Evolutionary conservation across 2,113 vertebrate species (phyloP), one percentile per base, ranked within the genome.

Genomic region (Taxidea taxus): DNA sequence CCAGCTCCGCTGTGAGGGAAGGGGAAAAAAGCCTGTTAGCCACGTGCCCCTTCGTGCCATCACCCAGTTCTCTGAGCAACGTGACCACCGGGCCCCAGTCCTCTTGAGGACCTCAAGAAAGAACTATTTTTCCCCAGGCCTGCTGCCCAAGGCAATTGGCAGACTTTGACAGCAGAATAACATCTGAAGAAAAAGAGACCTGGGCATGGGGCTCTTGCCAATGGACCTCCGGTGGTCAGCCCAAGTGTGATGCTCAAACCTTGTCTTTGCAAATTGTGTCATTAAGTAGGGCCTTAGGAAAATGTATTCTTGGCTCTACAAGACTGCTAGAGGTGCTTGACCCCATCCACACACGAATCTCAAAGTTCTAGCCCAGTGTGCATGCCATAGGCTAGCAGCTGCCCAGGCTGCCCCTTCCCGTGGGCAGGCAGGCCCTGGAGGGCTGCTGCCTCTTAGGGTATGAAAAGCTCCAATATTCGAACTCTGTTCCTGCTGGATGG

Each of bases 1-100:
- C 99, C 99, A 99, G 99, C 99, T 99, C 99, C 99, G 99, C 99
- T 99, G 98, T 51, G 94, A 98, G 84, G 47, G n/a, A 80, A 87
- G 25, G 39, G 66, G 70, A 84, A 31, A 54, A 54, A 18, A 84
- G 6, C 0, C 0, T 0, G 6, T 97, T 44, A 97, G 60, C 72
- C 13, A 39, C 12, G 1, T 2, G 64, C 3, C 51, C 44, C 25
- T 9, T 21, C 1, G 34, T 8, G 8, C 18, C 25, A 8, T 9
- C 25, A 29, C 51, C 34, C 29, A 49, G 25, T 11, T 39, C 72
- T 37, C 15, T 21, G 16, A 47, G 14, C 13, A 29, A 7, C 12
- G 27, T 51, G 70, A 37, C 23, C 14, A 18, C 10, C 39, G 42
- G 56, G 34, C 25, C 10, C 31, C 0, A 31, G n/a, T 39, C 87